Percentiles rank a stretch among this genome's conserved stretches.
phyloP scores from a whole-genome alignment of 1,140 invertebrate genomes.

The Dinothrombium tinctorium region DNA sequence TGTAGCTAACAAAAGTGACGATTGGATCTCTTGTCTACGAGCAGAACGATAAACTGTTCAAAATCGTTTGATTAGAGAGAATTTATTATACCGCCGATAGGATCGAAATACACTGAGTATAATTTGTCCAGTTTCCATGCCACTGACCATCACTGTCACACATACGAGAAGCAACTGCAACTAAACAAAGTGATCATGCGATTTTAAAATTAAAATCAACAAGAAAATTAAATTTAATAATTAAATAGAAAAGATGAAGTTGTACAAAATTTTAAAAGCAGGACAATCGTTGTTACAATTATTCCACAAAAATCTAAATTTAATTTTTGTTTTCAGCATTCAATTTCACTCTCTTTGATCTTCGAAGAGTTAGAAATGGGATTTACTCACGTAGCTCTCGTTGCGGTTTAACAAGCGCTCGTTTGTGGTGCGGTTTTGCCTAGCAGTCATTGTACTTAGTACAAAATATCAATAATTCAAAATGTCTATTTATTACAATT shows the following conservation, averaged over 20 bases:
- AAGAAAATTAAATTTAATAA: not conserved
- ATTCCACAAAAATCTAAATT: too few species aligned
- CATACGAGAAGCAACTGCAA: conserved; percentile 14
- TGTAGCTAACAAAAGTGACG: conserved; percentile 17
- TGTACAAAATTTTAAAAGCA: not conserved
- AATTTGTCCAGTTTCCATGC: conserved; percentile 21
- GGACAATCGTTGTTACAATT: too few species aligned
- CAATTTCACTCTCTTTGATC: too few species aligned
- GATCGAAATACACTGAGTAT: conserved; percentile 16
- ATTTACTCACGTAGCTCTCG: too few species aligned
- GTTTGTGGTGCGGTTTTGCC: too few species aligned
- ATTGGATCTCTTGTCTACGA: conserved; percentile 2
- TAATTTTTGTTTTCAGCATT: too few species aligned
- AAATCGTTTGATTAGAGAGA: not conserved
- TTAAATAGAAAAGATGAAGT: not conserved
- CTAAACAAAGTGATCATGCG: not conserved
- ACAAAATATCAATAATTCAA: too few species aligned
- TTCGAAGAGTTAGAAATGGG: too few species aligned
- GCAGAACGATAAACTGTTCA: not conserved
- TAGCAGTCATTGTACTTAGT: too few species aligned
- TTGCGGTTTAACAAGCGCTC: too few species aligned
- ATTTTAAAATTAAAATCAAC: not conserved
- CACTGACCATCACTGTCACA: conserved; percentile 17
- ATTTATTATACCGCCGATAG: not conserved
- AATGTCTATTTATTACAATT: too few species aligned